phyloP scores from a whole-genome alignment of 1,140 invertebrate genomes.

The Grapholita molesta region DNA sequence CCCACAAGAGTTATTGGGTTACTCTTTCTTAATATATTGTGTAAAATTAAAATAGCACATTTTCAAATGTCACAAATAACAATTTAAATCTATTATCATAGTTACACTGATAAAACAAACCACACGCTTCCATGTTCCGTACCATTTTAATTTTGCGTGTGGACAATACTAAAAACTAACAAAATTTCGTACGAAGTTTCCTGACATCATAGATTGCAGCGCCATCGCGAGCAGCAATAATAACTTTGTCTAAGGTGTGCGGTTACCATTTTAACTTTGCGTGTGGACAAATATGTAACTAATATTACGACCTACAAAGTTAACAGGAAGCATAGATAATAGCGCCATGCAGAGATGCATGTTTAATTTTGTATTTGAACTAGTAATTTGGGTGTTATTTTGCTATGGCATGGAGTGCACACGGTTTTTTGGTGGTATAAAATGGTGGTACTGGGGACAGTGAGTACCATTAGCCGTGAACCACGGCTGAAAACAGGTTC shows the following conservation, averaged over 20 bases:
- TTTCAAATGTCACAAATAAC: background rate
- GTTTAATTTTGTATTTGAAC: background rate
- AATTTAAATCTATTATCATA: background rate
- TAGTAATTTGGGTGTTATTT: background rate
- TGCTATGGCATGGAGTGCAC: background rate
- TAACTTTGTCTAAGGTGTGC: background rate
- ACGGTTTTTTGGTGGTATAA: background rate
- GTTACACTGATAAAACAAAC: background rate
- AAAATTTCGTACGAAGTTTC: background rate
- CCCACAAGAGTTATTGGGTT: no score
- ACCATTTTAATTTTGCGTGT: background rate
- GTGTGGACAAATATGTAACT: background rate
- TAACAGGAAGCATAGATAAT: background rate
- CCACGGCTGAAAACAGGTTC: background rate
- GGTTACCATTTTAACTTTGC: background rate
- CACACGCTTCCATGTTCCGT: background rate
- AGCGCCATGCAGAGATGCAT: background rate
- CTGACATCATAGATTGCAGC: background rate
- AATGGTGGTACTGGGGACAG: background rate
- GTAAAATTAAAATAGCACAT: no score
- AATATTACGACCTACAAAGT: background rate
- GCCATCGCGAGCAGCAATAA: background rate
- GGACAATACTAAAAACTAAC: background rate
- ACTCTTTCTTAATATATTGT: no score
- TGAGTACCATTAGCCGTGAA: background rate